Conservation (phyloP, 2,888 invertebrate genomes). For the Sphaerophoria taeniata region DNA sequence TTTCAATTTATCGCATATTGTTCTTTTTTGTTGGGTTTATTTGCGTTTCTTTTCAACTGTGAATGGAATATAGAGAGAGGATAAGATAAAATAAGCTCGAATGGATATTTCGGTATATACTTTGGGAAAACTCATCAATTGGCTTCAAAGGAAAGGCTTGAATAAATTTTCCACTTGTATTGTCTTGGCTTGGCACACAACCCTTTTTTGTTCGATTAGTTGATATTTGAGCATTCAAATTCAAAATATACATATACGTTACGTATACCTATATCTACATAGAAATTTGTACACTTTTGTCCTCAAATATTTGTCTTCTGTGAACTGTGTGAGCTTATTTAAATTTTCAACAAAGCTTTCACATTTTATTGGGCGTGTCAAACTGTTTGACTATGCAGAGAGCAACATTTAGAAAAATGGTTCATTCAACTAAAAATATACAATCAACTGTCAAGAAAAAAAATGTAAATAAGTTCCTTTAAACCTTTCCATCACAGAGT, state of each 20-base stretch:
- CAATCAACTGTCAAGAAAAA: background rate
- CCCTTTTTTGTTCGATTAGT: constrained; percentile 68
- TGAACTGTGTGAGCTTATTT: constrained; percentile 57
- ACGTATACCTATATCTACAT: background rate
- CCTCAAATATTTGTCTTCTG: constrained; percentile 32
- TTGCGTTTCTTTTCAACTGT: constrained; percentile 66
- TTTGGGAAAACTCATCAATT: constrained; percentile 59
- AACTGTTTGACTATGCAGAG: constrained; percentile 46
- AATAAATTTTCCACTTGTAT: constrained; percentile 74
- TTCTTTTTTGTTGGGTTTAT: constrained; percentile 68
- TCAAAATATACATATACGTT: constrained; percentile 21
- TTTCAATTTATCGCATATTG: constrained; percentile 73
- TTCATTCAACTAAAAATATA: background rate
- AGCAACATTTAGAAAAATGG: background rate
- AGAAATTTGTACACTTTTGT: constrained; percentile 14
- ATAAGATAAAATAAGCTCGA: constrained; percentile 13
- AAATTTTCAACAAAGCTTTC: constrained; percentile 67
- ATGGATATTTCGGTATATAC: background rate
- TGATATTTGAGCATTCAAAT: constrained; percentile 68
- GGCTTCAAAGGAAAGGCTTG: constrained; percentile 74
- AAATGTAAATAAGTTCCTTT: background rate
- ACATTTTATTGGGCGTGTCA: constrained; percentile 60
- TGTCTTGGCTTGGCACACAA: constrained; percentile 60
- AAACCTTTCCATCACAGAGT: no score
- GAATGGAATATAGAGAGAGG: constrained; percentile 25